phyloP scores from a whole-genome alignment of 2,888 invertebrate genomes.

The Oscheius myriophilus region DNA sequence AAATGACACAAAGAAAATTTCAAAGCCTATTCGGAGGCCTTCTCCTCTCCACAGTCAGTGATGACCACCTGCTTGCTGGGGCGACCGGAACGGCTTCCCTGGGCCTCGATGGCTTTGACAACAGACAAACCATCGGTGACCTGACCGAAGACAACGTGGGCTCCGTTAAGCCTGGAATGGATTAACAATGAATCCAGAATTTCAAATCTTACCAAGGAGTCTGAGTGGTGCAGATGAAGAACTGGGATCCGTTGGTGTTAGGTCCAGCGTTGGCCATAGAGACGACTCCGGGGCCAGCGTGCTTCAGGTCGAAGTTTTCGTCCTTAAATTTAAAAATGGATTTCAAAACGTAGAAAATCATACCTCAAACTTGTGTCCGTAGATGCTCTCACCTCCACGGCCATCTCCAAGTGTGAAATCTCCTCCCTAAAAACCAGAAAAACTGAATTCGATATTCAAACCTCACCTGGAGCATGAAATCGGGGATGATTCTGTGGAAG shows the following conservation, averaged over 20 bases:
- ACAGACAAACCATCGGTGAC: constrained; percentile 77
- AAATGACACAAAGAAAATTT: too few relatives aligned
- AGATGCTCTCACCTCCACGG: constrained; percentile 89
- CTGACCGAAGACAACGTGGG: constrained; percentile 97
- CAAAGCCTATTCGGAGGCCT: constrained; percentile 11
- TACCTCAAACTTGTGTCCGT: constrained; percentile 86
- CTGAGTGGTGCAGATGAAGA: constrained; percentile 87
- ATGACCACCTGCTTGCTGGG: constrained; percentile 77
- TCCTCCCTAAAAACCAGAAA: constrained; percentile 71
- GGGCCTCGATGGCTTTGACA: constrained; percentile 44
- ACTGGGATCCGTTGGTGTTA: constrained; percentile 95
- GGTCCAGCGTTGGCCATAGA: constrained; percentile 91
- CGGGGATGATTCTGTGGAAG: constrained; percentile 63
- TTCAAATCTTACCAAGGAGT: constrained; percentile 83
- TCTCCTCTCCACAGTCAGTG: constrained; percentile 60
- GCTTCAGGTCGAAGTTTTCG: constrained; percentile 93
- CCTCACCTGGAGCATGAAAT: constrained; percentile 60
- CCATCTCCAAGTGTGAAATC: constrained; percentile 92
- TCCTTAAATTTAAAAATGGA: constrained; percentile 74
- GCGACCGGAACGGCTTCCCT: constrained; percentile 40
- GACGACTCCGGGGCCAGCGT: constrained; percentile 86
- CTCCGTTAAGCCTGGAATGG: constrained; percentile 83
- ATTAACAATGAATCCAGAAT: too few relatives aligned
- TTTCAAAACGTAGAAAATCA: neutral
- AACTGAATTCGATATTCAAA: too few relatives aligned